Evolutionary conservation across 2,113 vertebrate genomes (phyloP).

Genomic region (Oxyura jamaicensis): DNA sequence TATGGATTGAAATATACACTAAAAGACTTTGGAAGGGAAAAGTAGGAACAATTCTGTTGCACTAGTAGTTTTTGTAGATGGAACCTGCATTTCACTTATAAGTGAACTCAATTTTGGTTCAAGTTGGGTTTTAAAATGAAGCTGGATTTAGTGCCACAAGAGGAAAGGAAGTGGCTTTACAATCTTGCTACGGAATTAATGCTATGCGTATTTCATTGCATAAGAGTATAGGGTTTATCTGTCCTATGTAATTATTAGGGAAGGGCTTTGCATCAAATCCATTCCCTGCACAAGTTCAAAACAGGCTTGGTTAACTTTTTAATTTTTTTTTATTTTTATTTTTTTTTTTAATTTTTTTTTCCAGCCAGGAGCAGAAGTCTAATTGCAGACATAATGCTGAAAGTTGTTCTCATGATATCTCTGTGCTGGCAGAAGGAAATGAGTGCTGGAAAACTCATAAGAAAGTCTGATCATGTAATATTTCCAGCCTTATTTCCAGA

Average conservation of each 20-base stretch:
- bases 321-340: background rate
- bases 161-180: conserved; percentile 56
- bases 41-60: background rate
- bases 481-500: conserved; percentile 67
- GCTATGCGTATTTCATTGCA: conserved; percentile 25
- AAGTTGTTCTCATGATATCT: conserved; percentile 45
- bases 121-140: conserved; percentile 34
- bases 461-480: conserved; percentile 42
- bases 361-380: conserved; percentile 10
- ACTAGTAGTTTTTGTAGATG: background rate
- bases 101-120: conserved; percentile 9
- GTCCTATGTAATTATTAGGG: conserved; percentile 57
- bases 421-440: conserved; percentile 44
- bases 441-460: conserved; percentile 59
- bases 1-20: background rate
- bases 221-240: conserved; percentile 50
- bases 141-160: background rate
- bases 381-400: background rate
- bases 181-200: conserved; percentile 46
- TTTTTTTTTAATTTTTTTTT: background rate
- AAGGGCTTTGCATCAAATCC: conserved; percentile 23
- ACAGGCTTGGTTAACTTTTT: background rate
- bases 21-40: background rate
- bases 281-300: conserved; percentile 21
- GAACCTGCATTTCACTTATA: conserved; percentile 9